A percentile compares a stretch with the other conserved stretches of the same genome.
Conservation (phyloP, 2,888 invertebrate species). For the Erebia ligea region DNA sequence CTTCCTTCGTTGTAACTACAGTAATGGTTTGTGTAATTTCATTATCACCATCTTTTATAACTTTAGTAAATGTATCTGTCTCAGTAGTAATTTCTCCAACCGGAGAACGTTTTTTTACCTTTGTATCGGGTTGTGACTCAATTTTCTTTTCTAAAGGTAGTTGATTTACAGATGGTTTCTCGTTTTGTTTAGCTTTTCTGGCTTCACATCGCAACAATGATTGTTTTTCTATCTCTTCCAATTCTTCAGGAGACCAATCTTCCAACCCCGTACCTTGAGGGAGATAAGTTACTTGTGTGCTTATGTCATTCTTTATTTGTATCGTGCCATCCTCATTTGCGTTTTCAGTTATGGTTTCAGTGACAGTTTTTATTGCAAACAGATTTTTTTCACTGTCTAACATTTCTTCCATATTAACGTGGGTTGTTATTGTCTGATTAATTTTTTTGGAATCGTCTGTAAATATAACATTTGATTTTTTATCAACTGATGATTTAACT, state of each 20-base stretch:
- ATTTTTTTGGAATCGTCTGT: conserved; percentile 73
- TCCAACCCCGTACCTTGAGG: conserved; percentile 74
- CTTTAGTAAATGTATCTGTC: conserved; percentile 74
- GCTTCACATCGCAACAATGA: conserved; percentile 41
- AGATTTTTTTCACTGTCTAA: conserved; percentile 64
- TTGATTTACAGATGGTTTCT: conserved; percentile 52
- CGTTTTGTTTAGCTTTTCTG: conserved; percentile 46
- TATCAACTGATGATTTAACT: conserved; percentile 71
- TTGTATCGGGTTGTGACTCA: conserved; percentile 51
- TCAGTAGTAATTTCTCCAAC: conserved; percentile 76
- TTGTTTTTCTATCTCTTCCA: conserved; percentile 69
- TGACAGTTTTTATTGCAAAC: conserved; percentile 74
- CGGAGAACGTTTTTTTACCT: conserved; percentile 70
- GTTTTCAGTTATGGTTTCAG: conserved; percentile 76
- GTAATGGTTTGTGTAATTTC: conserved; percentile 77
- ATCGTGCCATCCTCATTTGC: conserved; percentile 67
- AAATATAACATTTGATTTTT: conserved; percentile 74
- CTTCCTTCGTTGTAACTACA: conserved; percentile 77
- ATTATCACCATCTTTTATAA: conserved; percentile 71
- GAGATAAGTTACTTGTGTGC: conserved; percentile 77
- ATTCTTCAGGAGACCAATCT: conserved; percentile 75
- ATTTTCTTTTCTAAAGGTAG: conserved; percentile 53
- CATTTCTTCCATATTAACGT: conserved; percentile 76
- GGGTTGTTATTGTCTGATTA: conserved; percentile 70
- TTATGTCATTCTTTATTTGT: conserved; percentile 77